Conservation (phyloP, 2,888 invertebrate species). For the Branchellion lobata region DNA sequence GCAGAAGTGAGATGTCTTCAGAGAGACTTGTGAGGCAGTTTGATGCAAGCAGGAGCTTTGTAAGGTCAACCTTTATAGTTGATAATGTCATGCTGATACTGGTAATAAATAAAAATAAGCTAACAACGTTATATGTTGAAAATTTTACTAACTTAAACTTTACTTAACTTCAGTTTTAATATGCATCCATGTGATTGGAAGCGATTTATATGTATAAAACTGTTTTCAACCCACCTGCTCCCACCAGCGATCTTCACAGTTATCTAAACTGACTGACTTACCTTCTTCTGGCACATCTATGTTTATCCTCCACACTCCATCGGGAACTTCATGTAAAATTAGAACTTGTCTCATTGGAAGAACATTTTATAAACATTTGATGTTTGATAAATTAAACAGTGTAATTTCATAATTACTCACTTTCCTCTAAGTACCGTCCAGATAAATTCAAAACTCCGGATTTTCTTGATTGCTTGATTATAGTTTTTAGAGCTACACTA, state of each 20-base stretch:
- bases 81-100: neutral
- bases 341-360: too few species aligned
- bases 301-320: constrained; percentile 63
- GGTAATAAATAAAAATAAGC: too few species aligned
- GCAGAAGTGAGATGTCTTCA: constrained; percentile 60
- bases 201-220: neutral
- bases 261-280: constrained; percentile 58
- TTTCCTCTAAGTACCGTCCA: constrained; percentile 64
- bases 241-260: constrained; percentile 68
- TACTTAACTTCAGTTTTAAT: neutral
- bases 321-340: constrained; percentile 57
- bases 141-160: too few species aligned
- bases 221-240: constrained; percentile 66
- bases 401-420: too few species aligned
- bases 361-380: too few species aligned
- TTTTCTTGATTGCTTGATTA: constrained; percentile 77
- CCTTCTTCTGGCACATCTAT: constrained; percentile 62
- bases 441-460: constrained; percentile 76
- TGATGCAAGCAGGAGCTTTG: constrained; percentile 70
- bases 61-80: constrained; percentile 67
- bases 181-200: neutral
- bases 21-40: constrained; percentile 60
- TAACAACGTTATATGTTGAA: too few species aligned
- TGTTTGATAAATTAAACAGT: too few species aligned
- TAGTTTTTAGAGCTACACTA: constrained; percentile 62